phyloP scores from a whole-genome alignment of 1,140 invertebrate species.

The Lucilia cuprina region DNA sequence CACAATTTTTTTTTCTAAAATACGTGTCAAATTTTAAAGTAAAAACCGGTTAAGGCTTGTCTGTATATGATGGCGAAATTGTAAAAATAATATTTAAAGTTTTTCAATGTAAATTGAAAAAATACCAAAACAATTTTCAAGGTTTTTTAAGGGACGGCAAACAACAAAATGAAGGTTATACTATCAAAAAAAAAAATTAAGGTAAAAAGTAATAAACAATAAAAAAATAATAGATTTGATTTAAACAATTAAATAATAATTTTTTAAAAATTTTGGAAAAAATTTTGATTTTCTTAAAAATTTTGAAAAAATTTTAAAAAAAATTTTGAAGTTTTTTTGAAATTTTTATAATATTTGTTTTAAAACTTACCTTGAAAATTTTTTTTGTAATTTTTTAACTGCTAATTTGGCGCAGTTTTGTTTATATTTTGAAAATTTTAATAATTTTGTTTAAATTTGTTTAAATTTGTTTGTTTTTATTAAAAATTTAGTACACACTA shows the following conservation, averaged over 20 bases:
- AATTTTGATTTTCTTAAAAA: too few species aligned
- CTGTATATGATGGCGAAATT: background rate
- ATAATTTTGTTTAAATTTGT: background rate
- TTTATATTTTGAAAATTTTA: background rate
- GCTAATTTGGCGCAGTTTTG: background rate
- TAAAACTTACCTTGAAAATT: background rate
- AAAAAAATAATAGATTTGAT: too few species aligned
- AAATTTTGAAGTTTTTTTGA: background rate
- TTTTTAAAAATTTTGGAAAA: too few species aligned
- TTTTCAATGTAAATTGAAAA: background rate
- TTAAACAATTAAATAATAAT: too few species aligned
- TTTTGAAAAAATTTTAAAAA: background rate
- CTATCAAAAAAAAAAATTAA: background rate
- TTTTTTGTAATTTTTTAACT: background rate
- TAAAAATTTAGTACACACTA: conserved; percentile 28
- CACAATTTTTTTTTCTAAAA: background rate
- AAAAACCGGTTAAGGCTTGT: background rate
- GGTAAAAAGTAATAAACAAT: background rate
- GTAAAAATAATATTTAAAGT: background rate
- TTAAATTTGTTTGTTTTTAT: background rate
- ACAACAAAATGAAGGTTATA: background rate
- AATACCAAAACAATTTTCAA: background rate
- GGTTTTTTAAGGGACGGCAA: conserved; percentile 3
- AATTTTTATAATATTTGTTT: background rate
- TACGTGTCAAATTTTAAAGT: background rate